Evolutionary conservation across 2,888 invertebrate species (phyloP), one percentile per base, ranked within the genome.

Genomic region (Cabera pusaria): DNA sequence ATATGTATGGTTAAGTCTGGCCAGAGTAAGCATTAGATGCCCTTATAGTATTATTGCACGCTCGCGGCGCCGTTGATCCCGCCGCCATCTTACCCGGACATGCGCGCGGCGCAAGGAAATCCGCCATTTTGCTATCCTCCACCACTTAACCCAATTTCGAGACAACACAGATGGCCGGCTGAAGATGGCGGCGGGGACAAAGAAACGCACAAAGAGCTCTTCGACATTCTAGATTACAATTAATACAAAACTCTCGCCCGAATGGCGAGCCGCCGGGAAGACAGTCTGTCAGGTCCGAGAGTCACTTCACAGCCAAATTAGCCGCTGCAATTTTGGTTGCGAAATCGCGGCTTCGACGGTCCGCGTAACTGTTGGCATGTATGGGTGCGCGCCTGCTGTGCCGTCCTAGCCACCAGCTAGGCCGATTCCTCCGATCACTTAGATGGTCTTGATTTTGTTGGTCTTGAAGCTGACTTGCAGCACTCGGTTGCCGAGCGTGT

Each of bases 401-500:
- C 87, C 87, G 88, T 84, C 86, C 88, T 87, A 85, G 73, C 82
- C 78, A 71, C 75, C 74, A 63, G 80, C 79, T 68, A 72, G 80
- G 82, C 77, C 76, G 73, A 58, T 55, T 64, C 64, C 65, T 62
- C 65, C 62, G 75, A 74, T 67, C 82, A 76, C 84, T 91, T 91
- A 92, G 90, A 92, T 92, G 72, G 91, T 90, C 90, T 93, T 93
- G 87, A 93, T 93, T 89, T 93, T 94, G 89, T 93, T 94, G 73
- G 94, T 96, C 91, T 96, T 96, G 92, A 96, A 96, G 84, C 96
- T 96, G 79, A 97, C 97, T 90, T 97, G 97, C 67, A 97, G 92
- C 64, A 96, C 96, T 59, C 97, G 92, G 90, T 96, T 96, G 69
- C 96, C 96, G 68, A 97, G 92, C 64, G 96, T 95, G 87, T 96